A percentile compares a stretch with the other conserved stretches of the same genome.
Evolutionary conservation across 2,888 invertebrate species (phyloP).

Genomic region (Eledona agricola): DNA sequence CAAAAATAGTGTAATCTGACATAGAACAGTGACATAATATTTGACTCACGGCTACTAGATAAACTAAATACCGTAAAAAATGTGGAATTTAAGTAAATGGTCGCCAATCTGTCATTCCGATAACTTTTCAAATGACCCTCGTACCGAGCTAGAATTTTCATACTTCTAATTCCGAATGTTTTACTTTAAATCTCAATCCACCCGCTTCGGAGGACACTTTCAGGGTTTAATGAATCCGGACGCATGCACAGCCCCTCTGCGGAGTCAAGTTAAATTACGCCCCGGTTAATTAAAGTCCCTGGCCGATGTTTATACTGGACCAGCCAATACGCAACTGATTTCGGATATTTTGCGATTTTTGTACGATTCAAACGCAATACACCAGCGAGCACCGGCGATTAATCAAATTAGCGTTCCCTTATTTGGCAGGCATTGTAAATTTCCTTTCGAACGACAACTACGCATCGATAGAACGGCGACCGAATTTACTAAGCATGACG

Average conservation of each 20-base stretch:
- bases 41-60: background rate
- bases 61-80: constrained; percentile 3
- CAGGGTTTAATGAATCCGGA: constrained; percentile 45
- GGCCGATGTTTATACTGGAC: constrained; percentile 51
- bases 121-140: too few species aligned
- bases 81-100: too few species aligned
- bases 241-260: constrained; percentile 48
- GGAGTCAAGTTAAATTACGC: constrained; percentile 49
- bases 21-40: too few species aligned
- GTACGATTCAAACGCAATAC: background rate
- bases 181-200: constrained; percentile 32
- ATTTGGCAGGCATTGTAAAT: too few species aligned
- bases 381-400: background rate
- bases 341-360: constrained; percentile 8
- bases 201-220: constrained; percentile 43
- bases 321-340: constrained; percentile 22
- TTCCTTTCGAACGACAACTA: too few species aligned
- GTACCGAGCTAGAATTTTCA: too few species aligned
- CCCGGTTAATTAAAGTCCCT: constrained; percentile 57
- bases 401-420: too few species aligned
- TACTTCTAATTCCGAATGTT: constrained; percentile 3
- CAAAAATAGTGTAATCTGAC: too few species aligned
- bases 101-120: too few species aligned
- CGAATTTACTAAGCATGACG: too few species aligned
- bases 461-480: too few species aligned